Base-by-base conservation (phyloP, 2,113 vertebrate genomes). In the Hirundichthys speculiger region DNA sequence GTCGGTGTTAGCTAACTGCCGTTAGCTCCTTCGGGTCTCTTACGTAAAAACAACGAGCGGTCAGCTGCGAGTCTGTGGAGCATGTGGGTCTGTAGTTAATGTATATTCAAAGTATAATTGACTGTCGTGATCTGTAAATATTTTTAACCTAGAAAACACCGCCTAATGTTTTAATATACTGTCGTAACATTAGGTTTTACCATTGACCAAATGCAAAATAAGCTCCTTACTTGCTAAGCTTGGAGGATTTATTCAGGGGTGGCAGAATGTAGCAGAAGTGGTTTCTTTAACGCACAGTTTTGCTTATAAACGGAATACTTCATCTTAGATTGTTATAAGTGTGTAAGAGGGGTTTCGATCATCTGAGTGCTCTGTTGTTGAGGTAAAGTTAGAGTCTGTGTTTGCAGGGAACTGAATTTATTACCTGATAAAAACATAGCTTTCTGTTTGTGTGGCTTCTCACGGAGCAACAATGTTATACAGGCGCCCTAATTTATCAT, bases 201-300 rank as follows among this genome's bases (percentile, higher is more conserved):
- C 10, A 2, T 21, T 1, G 10, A 45, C 7, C 3, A 25, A 45
- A 20, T 34, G 52, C 30, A 45, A 25, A 76, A 19, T 79, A 73
- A 80, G 80, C 80, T 57, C 42, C 63, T 84, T 78, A 73, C 52
- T 73, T 43, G 57, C 40, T 77, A 20, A 83, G 67, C 73, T 18
- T 25, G 19, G 15, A 56, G 30, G 70, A 50, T 68, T 75, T 73
- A 61, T 3, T 13, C 43, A 20, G 1, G 21, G 1, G 18, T 6
- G 6, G 6, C 25, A 27, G 6, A 3, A 27, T 27, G 6, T 6
- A 27, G 25, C 6, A 6, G 25, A 27, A 27, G 3, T 6, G 25
- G 25, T 27, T 27, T n/a, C n/a, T n/a, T n/a, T n/a, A n/a, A n/a
- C 6, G 3, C 6, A 27, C 3, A 27, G 3, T 27, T 4, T 27